Evolutionary conservation across 1,140 invertebrate species (phyloP), one percentile per base, ranked within the genome.

Genomic region (Drosophila pachea): DNA sequence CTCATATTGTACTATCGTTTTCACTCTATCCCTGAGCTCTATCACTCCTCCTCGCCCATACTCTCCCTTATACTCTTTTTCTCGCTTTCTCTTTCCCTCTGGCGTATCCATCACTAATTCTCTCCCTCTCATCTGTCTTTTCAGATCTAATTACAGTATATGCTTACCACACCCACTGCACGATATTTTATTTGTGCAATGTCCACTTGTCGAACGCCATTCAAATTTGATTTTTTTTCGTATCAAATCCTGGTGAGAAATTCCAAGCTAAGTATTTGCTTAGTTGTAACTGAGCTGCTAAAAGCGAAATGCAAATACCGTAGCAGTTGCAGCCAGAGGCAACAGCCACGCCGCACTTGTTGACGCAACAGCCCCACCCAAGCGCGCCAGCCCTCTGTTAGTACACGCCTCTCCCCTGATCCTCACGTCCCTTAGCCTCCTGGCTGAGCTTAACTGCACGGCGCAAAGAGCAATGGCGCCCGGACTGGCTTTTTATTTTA

Each of bases 401-500:
- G 5, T n/a, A 8, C 12, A 7, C 33, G 22, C n/a, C 40, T 32
- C 35, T 12, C 11, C 29, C 9, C 36, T 22, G 22, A n/a, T 5
- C 45, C 12, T 0, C 40, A 12, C 12, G n/a, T 33, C 11, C 14
- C 12, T 8, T 31, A 4, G 38, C 9, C 49, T 4, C 33, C 40
- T 36, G 43, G 43, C 43, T 22, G 22, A 22, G 22, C 22, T 65
- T 48, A 69, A 22, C 29, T 61, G 35, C 33, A 38, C 22, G 47
- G 42, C 40, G 33, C 50, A 45, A 45, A 45, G 16, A 45, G 50
- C 50, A 53, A 38, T 35, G 22, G 50, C 38, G 31, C 43, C 60
- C 43, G 47, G 76, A 59, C 52, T 47, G 52, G 73, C 68, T 69
- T 71, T 83, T 75, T 82, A 82, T 82, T 82, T 82, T 84, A 82